Base-by-base conservation (phyloP, 2,888 invertebrate species). In the Mesoligia furuncula region DNA sequence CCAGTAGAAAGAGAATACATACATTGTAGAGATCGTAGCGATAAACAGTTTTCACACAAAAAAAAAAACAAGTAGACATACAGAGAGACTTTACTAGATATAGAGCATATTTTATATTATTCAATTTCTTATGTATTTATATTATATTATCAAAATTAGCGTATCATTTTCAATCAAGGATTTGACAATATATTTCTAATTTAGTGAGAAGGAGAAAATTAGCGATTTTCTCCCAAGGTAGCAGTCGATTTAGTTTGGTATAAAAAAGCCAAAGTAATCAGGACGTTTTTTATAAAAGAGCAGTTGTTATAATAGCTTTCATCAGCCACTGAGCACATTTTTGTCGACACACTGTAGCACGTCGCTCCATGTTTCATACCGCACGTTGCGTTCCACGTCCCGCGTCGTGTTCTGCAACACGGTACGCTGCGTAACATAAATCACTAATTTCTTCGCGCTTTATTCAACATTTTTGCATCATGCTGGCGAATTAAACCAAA, bases 401-500 rank as follows among this genome's bases (percentile, higher is more conserved):
- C 45, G 71, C 65, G 62, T 74, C 51, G 72, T 54, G 71, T 51
- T 67, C 59, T 57, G 48, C 36, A 77, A 75, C 78, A 77, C 42
- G 75, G 45, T 54, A 72, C 71, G 64, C 76, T 61, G 15, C 61
- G 61, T 77, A 45, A 77, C 79, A 74, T 78, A 11, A 75, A 59
- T 79, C 79, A 85, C 73, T 0, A 54, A 36, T 27, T 68, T 54
- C 9, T 71, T 74, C 73, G 75, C 65, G 82, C 82, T 84, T 85
- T 62, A 4, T 71, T 51, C n/a, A 76, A 85, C 1, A n/a, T 73
- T 72, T 73, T 74, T 76, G 80, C 80, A 85, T 85, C 80, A 73
- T 82, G 69, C 76, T 73, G 74, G 74, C 48, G 9, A 72, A 42
- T 72, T 13, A 62, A 69, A 61, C 51, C 79, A 54, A 59, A 67